Evolutionary conservation across 2,113 vertebrate genomes (phyloP), one percentile per base, ranked within the genome.

Genomic region (Sinocyclocheilus rhinocerous): DNA sequence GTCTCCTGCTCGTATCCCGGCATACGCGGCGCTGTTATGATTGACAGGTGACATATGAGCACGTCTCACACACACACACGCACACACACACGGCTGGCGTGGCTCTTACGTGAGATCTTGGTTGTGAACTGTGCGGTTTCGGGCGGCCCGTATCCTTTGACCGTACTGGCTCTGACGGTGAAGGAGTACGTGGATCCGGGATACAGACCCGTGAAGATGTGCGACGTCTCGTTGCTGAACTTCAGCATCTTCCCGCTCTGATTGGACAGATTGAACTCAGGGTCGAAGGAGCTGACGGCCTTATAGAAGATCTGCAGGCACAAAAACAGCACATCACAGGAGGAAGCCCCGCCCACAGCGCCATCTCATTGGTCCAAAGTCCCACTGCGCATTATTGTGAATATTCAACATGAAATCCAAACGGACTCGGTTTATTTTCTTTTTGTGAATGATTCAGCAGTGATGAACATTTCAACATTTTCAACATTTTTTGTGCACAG

Each of bases 111-210:
- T 95, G 98, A 99, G 93, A 99, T 99, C 92, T 97, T 98, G 89
- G 97, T 99, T 13, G 98, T 99, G 92, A 99, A 98, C 87, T 98
- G 97, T 7, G 96, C 96, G 88, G 95, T 96, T 86, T 96, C 94
- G 0, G 97, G 96, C 0, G 96, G 95, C 26, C 98, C 98, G 3
- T 96, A 99, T 70, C 98, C 98, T 90, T 99, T 99, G 1, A 97
- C 92, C 15, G 98, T 99, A 89, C 97, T 98, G 65, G 98, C 98
- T 92, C 95, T 95, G 90, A 99, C 96, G 88, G 97, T 98, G 85
- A 99, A 99, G 89, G 97, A 97, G 92, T 99, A 99, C 2, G 98
- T 99, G 84, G 97, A 98, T 69, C 97, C 98, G 0, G 98, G 98
- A 89, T 95, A 97, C 3, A 99, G 93, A 78, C 96, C 96, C 4